Base-by-base conservation (phyloP, 2,888 invertebrate genomes). In the Leptopterna dolabrata region DNA sequence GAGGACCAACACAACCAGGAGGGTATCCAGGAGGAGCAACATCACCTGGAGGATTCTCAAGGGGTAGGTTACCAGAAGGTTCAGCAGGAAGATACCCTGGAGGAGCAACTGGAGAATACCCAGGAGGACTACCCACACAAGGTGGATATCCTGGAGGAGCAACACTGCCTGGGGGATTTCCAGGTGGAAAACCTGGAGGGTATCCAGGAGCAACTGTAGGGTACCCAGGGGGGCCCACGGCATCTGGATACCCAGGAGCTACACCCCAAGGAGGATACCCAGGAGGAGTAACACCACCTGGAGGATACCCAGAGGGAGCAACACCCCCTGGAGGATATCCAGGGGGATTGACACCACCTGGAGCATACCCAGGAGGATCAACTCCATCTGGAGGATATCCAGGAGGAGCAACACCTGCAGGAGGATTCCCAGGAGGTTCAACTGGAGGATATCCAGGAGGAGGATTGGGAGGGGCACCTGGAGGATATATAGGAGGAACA, bases 21-120 rank as follows among this genome's bases (percentile, higher is more conserved):
- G 76, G 78, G 43, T 43, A 63, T 11, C 78, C 82, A 82, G 82
- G 83, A 86, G 84, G 88, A 83, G 88, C 88, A n/a, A 80, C 47
- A 55, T 88, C 76, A 29, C 90, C 89, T 83, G 89, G 88, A 41
- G 86, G 86, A 55, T 51, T 51, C n/a, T n/a, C n/a, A n/a, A n/a
- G n/a, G n/a, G n/a, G n/a, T n/a, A n/a, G n/a, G n/a, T n/a, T n/a
- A n/a, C n/a, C n/a, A n/a, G n/a, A n/a, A 19, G 88, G 80, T 11
- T 19, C 45, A 36, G 24, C 85, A 0, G 89, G 89, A 76, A 86
- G 82, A n/a, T 71, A 87, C 36, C 88, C 88, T 30, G 84, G 71
- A 84, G 86, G n/a, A n/a, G n/a, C n/a, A 86, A 80, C 89, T 81
- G 88, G 88, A 51, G 85, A 63, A 78, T 78, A 43, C 51, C 86